Base-by-base conservation (phyloP, 2,888 invertebrate genomes). In the Andrena fulva region DNA sequence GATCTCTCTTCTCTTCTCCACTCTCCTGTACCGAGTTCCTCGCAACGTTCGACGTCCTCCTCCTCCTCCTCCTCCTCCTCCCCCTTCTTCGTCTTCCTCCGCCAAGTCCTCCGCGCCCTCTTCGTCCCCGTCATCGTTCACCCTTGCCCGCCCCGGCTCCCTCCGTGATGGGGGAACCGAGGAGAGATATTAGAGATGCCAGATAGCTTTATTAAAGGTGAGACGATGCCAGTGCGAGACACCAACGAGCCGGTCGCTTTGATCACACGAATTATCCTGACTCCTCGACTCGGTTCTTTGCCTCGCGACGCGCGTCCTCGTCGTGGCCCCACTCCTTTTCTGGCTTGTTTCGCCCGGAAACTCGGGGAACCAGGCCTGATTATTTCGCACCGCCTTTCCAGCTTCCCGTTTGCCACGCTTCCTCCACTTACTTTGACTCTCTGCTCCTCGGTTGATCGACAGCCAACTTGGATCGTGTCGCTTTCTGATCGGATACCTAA, bases 131-230 rank as follows among this genome's bases (percentile, higher is more conserved):
- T 24, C 33, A 27, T 64, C 29, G 35, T n/a, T 62, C 56, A 50
- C 35, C 63, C 12, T 20, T 33, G 31, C 31, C 12, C 2, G 35
- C 12, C 50, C 16, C 29, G 20, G 31, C 27, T 42, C 54, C 16
- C 12, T 31, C 42, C 33, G 8, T 33, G 54, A 4, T 8, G 24
- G 31, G 50, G 29, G n/a, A 64, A 60, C 77, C 56, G 66, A 70
- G 80, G 80, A 71, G 76, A 88, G 89, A 90, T 91, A 91, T 91
- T 89, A 90, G 89, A 92, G 92, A 93, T 92, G 89, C 75, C 81
- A 91, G 92, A 92, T 92, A 92, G 88, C 88, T 92, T 92, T 92
- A 92, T 92, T 91, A 90, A 90, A 91, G 90, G 89, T 84, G 90
- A 91, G 86, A 82, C 83, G 89, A 89, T 87, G 90, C 88, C 84